Base-by-base conservation (phyloP, 2,797 vertebrate species). In the Tapirus indicus region DNA sequence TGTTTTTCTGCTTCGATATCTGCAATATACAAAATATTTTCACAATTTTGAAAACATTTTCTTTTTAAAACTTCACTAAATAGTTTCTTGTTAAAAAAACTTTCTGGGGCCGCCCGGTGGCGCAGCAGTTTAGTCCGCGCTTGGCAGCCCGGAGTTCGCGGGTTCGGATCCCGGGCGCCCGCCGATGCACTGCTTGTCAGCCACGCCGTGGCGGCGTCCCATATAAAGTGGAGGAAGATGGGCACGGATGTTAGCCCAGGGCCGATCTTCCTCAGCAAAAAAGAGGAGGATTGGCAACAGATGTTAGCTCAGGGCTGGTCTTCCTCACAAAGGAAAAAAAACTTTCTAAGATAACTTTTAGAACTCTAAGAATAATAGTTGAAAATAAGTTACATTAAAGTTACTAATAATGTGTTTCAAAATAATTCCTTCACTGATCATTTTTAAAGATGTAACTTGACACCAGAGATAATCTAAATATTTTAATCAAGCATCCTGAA, bases 1-100 rank as follows among this genome's bases (percentile, higher is more conserved):
- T 80, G 52, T 96, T 88, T 95, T 98, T 95, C 97, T 98, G 97
- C 89, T 97, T 98, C 92, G 13, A 91, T 93, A 96, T 88, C 98
- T 98, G 95, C 4, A 98, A 98, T 71, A 97, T 10, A 98, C 6
- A 94, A 94, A 97, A 60, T 5, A 89, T 88, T 94, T 95, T 80
- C 83, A 92, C 93, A 94, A 95, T 56, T 94, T 84, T 89, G 32
- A 96, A 95, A 82, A 47, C n/a, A 80, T 68, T 90, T 90, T 86
- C 27, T 58, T 38, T 32, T 7, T 7, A 68, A 89, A 66, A 72
- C 94, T 54, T 94, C 16, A 68, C 38, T 78, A 74, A 96, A 41
- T 72, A 92, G 5, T 79, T 91, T 94, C 20, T 82, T 90, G 14
- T 66, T 47, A 23, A 85, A 85, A 95, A 88, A 91, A 74, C 4